Conservation (phyloP, 2,797 vertebrate species). For the Xenops minutus region DNA sequence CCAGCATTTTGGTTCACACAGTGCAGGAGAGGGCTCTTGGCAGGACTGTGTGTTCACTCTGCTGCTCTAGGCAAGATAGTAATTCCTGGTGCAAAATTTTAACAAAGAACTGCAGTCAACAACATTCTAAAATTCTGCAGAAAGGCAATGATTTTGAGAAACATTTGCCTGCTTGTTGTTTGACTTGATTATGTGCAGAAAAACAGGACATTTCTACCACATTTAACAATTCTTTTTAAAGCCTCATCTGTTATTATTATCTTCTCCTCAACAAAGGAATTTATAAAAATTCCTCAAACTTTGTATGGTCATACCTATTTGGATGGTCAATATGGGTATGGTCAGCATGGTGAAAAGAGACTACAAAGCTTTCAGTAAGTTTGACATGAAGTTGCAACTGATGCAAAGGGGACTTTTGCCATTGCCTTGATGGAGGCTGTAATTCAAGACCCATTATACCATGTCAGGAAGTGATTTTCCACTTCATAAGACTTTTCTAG, state of each 20-base stretch:
- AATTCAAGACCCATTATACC: not conserved
- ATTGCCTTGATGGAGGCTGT: not conserved
- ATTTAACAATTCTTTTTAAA: not conserved
- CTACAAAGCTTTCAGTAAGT: not conserved
- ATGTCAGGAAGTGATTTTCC: not conserved
- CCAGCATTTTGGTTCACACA: rapidly evolving
- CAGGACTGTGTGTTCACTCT: not conserved
- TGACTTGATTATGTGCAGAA: not conserved
- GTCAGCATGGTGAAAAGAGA: not conserved
- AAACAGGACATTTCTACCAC: not conserved
- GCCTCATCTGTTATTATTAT: not conserved
- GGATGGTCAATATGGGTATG: not conserved
- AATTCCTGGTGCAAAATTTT: not conserved
- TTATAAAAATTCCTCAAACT: not conserved
- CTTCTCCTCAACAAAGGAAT: not conserved
- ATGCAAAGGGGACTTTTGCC: not conserved
- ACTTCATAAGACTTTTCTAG: not conserved
- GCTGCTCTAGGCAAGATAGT: not conserved
- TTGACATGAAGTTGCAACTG: not conserved
- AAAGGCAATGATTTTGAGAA: not conserved
- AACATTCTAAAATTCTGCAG: not conserved
- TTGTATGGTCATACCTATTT: not conserved
- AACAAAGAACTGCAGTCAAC: not conserved
- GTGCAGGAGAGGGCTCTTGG: not conserved
- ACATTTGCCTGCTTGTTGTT: not conserved